phyloP scores from a whole-genome alignment of 2,113 vertebrate genomes.

The Plectropomus leopardus region DNA sequence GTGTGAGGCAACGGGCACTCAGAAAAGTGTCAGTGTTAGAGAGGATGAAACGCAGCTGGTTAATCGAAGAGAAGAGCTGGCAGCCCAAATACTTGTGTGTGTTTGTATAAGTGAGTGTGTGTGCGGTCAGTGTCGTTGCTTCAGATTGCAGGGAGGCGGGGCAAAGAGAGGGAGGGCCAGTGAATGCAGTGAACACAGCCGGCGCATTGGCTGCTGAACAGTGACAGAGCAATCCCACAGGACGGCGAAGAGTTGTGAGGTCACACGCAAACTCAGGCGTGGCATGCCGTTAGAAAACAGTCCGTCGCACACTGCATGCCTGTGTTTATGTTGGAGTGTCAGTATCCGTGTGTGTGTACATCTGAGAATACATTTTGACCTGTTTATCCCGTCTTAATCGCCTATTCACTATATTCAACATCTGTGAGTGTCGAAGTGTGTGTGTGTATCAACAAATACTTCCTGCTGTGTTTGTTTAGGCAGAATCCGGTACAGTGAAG shows the following conservation, averaged over 20 bases:
- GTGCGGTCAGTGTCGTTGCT: slow-evolving; percentile 49
- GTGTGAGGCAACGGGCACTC: slow-evolving; percentile 65
- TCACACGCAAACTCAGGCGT: slow-evolving; percentile 66
- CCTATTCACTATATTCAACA: not conserved
- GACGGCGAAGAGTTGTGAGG: slow-evolving; percentile 60
- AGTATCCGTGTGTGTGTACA: slow-evolving; percentile 24
- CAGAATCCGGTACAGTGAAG: slow-evolving; percentile 85
- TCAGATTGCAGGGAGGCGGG: slow-evolving; percentile 46
- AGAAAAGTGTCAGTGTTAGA: slow-evolving; percentile 69
- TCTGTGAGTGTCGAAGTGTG: not conserved
- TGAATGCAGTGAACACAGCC: slow-evolving; percentile 56
- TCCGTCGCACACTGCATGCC: slow-evolving; percentile 75
- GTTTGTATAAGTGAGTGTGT: slow-evolving; percentile 29
- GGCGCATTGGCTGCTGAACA: slow-evolving; percentile 41
- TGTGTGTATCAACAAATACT: slow-evolving; percentile 3
- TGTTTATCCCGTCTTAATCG: slow-evolving; percentile 45
- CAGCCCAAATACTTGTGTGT: slow-evolving; percentile 44
- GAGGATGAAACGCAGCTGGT: slow-evolving; percentile 69
- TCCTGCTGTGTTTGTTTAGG: slow-evolving; percentile 52
- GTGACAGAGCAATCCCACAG: slow-evolving; percentile 68
- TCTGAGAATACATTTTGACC: slow-evolving; percentile 15
- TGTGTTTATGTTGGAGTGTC: slow-evolving; percentile 45
- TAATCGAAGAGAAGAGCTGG: slow-evolving; percentile 71
- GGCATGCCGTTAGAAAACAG: slow-evolving; percentile 82
- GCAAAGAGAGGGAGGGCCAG: slow-evolving; percentile 30